Evolutionary conservation across 2,888 invertebrate genomes (phyloP).

Genomic region (Tachina fera): DNA sequence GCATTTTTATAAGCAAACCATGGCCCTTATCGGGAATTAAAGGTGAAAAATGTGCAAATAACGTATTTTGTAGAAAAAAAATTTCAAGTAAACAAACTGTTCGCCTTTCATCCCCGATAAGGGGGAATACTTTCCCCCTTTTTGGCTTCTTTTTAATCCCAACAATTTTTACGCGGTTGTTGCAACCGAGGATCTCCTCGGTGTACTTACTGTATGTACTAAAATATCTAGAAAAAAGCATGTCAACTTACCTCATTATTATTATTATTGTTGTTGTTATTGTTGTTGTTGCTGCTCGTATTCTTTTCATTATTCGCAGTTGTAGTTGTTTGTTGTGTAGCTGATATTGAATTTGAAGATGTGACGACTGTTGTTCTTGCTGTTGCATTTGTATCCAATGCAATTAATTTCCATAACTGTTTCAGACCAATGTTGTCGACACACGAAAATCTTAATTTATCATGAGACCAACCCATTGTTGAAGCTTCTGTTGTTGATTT

Average conservation of each 20-base stretch:
- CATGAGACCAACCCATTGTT: slow-evolving; percentile 82
- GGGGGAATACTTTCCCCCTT: no score
- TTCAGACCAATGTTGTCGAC: slow-evolving; percentile 82
- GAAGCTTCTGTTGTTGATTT: slow-evolving; percentile 71
- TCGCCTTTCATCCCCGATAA: no score
- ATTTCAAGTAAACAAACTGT: no score
- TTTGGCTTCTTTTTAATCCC: no score
- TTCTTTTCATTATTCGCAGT: slow-evolving; percentile 45
- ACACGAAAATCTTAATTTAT: slow-evolving; percentile 82
- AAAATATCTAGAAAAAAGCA: neutral
- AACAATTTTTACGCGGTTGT: no score
- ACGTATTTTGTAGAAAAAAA: no score
- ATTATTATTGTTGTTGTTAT: slow-evolving; percentile 73
- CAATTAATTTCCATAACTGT: slow-evolving; percentile 82
- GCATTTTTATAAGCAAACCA: no score
- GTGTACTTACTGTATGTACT: no score
- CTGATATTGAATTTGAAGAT: slow-evolving; percentile 33
- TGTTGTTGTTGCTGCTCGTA: slow-evolving; percentile 53
- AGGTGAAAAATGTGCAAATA: no score
- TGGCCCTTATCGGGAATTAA: no score
- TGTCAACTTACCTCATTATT: slow-evolving; percentile 76
- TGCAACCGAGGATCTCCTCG: no score
- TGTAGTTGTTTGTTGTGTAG: slow-evolving; percentile 17
- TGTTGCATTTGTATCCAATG: slow-evolving; percentile 77
- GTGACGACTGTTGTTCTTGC: slow-evolving; percentile 50